Base-by-base conservation (phyloP, 2,888 invertebrate genomes). In the Andrena chrysosceles region DNA sequence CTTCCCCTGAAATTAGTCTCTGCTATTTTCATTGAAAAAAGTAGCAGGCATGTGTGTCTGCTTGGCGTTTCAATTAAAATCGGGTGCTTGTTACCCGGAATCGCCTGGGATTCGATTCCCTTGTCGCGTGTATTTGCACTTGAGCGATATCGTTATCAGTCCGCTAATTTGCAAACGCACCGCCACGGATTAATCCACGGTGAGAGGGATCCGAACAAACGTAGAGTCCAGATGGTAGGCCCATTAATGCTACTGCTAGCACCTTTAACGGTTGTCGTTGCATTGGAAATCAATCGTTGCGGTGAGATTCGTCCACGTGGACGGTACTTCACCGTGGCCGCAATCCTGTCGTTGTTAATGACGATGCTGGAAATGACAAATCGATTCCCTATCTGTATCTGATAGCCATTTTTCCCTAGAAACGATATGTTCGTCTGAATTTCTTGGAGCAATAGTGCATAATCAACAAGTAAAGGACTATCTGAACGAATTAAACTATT, bases 281-380 rank as follows among this genome's bases (percentile, higher is more conserved):
- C 68, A 69, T 71, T 76, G 59, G 63, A 72, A 72, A 68, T 82
- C 71, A 64, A 72, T 82, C 75, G 52, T 71, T 63, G 31, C 48
- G 66, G 74, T 29, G 16, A 52, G 16, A n/a, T 20, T 23, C 20
- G 10, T 23, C 35, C 33, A n/a, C 73, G 33, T 5, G 35, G 20
- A 73, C 29, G 29, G 20, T 23, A 56, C 52, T 68, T 48, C 67
- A 26, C 42, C 8, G n/a, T 16, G 49, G 3, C 23, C 10, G 23
- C 16, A 3, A 4, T 59, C 1, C 33, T 23, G 35, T 59, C 29
- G 5, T 10, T 4, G 20, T 10, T 5, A 48, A 6, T n/a, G 10
- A 3, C 29, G 13, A 20, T 16, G 0, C 31, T 13, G 33, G 26
- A 48, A 63, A 26, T 59, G 35, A 62, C 20, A 26, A 80, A 70